Base-by-base conservation (phyloP, 2,888 invertebrate genomes). In the Lissonota sp. region DNA sequence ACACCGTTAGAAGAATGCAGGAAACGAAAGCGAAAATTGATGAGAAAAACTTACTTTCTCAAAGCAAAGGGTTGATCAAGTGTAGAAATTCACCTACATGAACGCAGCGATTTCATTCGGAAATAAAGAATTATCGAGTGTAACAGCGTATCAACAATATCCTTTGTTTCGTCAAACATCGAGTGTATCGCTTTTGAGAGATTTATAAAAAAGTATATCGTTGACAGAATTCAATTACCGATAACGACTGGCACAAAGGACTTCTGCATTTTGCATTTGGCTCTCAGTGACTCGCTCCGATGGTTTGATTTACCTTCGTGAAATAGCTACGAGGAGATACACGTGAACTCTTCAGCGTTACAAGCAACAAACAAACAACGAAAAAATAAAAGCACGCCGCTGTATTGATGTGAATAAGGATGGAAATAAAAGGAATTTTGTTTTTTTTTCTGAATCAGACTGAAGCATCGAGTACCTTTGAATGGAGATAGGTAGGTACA, bases 401-500 rank as follows among this genome's bases (percentile, higher is more conserved):
- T 55, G 62, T 73, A 73, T 69, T 57, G 62, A 46, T 63, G 69
- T 42, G 63, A 79, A 75, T 71, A 75, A 75, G 51, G 60, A 77
- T 69, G 67, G 51, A 69, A 73, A 79, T 63, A 73, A 69, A 73
- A 76, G 39, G 67, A 5, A 44, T 44, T 5, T 44, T 37, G 14
- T 42, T 8, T 26, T 5, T 49, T 7, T 39, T 57, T 39, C 26
- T 37, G 14, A 62, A 55, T 62, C 39, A 62, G 72, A 79, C 40
- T 53, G 64, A 60, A 62, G 44, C 62, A 73, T 73, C 49, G 46
- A 49, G 63, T 57, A 62, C 73, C 12, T 39, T 60, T 57, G 67
- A 7, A 26, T 26, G 3, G 26, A 73, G 5, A 63, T 12, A 46
- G 14, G 53, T 58, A 67, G 10, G 5, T 53, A 42, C 44, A 69